A percentile compares a stretch with the other conserved stretches of the same genome.
Conservation (phyloP, 2,113 vertebrate species). For the Gorsachius goisagi region DNA sequence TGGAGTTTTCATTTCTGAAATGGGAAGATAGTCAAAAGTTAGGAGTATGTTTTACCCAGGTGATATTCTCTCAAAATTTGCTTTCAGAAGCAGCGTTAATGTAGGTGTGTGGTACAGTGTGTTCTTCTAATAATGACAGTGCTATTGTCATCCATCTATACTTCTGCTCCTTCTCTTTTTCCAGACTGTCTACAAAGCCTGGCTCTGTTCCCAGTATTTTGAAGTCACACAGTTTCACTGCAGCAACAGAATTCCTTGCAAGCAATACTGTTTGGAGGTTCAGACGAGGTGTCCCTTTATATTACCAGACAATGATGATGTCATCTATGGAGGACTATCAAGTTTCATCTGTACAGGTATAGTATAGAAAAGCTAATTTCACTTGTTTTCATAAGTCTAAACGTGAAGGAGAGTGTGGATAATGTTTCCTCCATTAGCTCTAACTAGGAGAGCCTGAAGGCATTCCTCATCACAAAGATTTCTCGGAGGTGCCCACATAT, state of each 20-base stretch:
- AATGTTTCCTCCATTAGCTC: background rate
- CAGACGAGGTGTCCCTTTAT: slow-evolving; percentile 98
- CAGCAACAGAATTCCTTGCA: slow-evolving; percentile 96
- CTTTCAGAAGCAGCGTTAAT: background rate
- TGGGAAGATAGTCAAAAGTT: background rate
- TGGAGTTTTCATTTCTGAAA: background rate
- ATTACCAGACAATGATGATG: slow-evolving; percentile 98
- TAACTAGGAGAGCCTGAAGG: background rate
- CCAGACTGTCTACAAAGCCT: slow-evolving; percentile 98
- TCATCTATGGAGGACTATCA: slow-evolving; percentile 97
- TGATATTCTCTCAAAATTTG: background rate
- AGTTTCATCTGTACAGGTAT: slow-evolving; percentile 99
- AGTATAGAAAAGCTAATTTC: background rate
- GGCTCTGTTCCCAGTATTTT: slow-evolving; percentile 99
- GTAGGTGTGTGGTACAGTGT: background rate
- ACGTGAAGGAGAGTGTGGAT: background rate
- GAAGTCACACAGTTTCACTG: slow-evolving; percentile 97
- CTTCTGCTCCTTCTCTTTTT: slow-evolving; percentile 61
- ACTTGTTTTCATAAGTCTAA: background rate
- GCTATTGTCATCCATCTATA: slow-evolving; percentile 20
- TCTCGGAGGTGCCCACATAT: background rate
- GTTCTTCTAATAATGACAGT: background rate
- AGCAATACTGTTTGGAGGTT: slow-evolving; percentile 98
- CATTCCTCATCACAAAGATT: background rate
- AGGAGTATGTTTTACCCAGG: background rate